Base-by-base conservation (phyloP, 2,113 vertebrate species). In the Taurulus bubalis region DNA sequence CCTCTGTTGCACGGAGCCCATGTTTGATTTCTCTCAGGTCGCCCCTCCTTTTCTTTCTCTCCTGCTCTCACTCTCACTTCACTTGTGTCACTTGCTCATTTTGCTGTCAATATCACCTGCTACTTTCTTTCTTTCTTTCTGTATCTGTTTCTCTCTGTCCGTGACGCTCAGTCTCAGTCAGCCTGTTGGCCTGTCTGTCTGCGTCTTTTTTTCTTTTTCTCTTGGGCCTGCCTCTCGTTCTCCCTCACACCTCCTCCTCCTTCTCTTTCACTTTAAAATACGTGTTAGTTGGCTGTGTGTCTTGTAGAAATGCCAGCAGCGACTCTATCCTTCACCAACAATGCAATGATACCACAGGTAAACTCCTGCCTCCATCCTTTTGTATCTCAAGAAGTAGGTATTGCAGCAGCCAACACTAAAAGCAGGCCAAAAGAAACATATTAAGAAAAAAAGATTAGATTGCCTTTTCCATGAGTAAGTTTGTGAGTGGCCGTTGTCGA, bases 21-120 rank as follows among this genome's bases (percentile, higher is more conserved):
- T 90, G 92, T 95, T 95, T 94, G 94, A 95, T 95, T 94, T 95
- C 92, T 94, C 92, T 90, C 89, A 91, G 91, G 92, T 95, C 75
- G 93, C 89, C 90, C 90, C 89, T 88, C 90, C 83, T 85, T 86
- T 83, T 85, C 83, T 86, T 79, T 87, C 85, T 82, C 84, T 89
- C 78, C 73, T 81, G 76, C 85, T 83, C 88, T 77, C 85, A 79
- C 92, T 90, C 85, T 87, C 85, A 80, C 89, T 85, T 87, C 88
- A 80, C 89, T 85, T 87, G 86, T 87, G 84, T 92, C 91, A 90
- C 82, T 82, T 79, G 80, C 89, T 90, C 89, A 93, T 92, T 91
- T 91, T 60, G 64, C 83, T 87, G 83, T 85, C 89, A 84, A 28
- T 87, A 85, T 90, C 87, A 86, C 80, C 85, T 64, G 67, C 88